Conservation (phyloP, 2,888 invertebrate genomes). For the Anoplius nigerrimus region DNA sequence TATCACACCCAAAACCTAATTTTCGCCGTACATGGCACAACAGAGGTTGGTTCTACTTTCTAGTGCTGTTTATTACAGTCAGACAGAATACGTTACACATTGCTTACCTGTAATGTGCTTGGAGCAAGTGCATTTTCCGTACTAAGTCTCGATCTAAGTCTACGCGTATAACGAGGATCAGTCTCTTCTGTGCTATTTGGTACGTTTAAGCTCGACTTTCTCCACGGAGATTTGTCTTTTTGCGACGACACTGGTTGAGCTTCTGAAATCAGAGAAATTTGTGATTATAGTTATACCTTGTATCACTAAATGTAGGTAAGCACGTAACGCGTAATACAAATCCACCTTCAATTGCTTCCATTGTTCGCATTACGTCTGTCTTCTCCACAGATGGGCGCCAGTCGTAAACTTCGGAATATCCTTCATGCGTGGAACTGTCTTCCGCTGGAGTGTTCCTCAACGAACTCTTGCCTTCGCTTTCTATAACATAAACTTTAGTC, state of each 20-base stretch:
- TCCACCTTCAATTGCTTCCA: constrained; percentile 91
- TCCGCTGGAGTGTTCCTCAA: constrained; percentile 86
- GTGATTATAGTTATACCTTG: not conserved
- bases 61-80: constrained; percentile 2
- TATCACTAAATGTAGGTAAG: not conserved
- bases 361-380: constrained; percentile 88
- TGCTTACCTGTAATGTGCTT: constrained; percentile 73
- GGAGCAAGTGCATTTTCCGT: constrained; percentile 70
- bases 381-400: constrained; percentile 91
- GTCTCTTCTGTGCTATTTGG: constrained; percentile 81
- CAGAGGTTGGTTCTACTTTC: too few relatives aligned
- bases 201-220: constrained; percentile 83
- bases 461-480: constrained; percentile 85
- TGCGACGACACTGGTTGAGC: constrained; percentile 80
- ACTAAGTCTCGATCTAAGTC: constrained; percentile 73
- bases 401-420: constrained; percentile 82
- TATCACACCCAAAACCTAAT: too few relatives aligned
- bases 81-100: not conserved
- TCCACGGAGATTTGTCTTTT: constrained; percentile 87
- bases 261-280: constrained; percentile 75
- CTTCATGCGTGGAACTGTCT: constrained; percentile 78
- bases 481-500: constrained; percentile 72
- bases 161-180: constrained; percentile 77
- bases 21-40: too few relatives aligned
- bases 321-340: not conserved